These are phyloP conservation scores for Patella ulyssiponensis DNA, from an alignment of 2,888 invertebrate genomes.

Conservation along the genomic window DNA sequence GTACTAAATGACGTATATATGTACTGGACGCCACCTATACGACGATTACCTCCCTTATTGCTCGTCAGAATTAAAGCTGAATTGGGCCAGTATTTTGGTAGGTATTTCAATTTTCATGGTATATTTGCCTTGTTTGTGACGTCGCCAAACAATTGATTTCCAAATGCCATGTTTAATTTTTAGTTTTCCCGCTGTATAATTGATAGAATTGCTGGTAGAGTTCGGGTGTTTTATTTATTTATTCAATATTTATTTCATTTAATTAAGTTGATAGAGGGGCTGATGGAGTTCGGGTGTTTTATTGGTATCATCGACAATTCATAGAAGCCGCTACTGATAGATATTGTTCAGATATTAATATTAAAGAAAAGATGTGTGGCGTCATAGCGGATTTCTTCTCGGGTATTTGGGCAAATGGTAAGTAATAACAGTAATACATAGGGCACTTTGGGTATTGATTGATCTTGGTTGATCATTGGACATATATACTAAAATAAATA, in stretches of 20 bases:
- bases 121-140: too few relatives aligned
- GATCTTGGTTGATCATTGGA: too few relatives aligned
- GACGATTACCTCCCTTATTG: slow-evolving; percentile 62
- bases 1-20: slow-evolving; percentile 67
- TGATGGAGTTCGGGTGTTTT: slow-evolving; percentile 57
- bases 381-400: slow-evolving; percentile 61
- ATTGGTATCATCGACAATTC: slow-evolving; percentile 69
- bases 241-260: too few relatives aligned
- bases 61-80: slow-evolving; percentile 59
- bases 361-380: slow-evolving; percentile 40
- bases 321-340: slow-evolving; percentile 57
- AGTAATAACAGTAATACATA: slow-evolving; percentile 1
- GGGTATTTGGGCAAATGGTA: slow-evolving; percentile 60
- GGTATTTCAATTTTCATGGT: not conserved
- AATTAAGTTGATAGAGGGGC: slow-evolving; percentile 55
- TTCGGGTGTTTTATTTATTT: slow-evolving; percentile 27
- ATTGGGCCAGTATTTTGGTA: slow-evolving; percentile 56
- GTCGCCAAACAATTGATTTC: too few relatives aligned
- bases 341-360: slow-evolving; percentile 49
- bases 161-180: too few relatives aligned
- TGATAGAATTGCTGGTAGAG: too few relatives aligned
- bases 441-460: too few relatives aligned
- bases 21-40: slow-evolving; percentile 65
- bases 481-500: too few relatives aligned
- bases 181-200: too few relatives aligned